Percentiles rank a stretch among this genome's conserved stretches.
Evolutionary conservation across 2,113 vertebrate genomes (phyloP).

Genomic region (Polypterus bichir): DNA sequence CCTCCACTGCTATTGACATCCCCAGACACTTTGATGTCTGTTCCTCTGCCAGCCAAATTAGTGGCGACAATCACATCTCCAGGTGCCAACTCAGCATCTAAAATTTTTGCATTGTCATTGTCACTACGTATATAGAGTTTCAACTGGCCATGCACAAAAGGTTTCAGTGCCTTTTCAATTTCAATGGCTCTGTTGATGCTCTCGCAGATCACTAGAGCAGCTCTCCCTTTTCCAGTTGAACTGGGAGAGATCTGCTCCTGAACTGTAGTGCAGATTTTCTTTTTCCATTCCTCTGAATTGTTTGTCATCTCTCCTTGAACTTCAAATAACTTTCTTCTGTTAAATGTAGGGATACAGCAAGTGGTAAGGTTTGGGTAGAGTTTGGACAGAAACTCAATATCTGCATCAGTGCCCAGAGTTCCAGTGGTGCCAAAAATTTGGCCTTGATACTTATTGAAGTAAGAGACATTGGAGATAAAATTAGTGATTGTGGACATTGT

Average conservation of each 20-base stretch:
- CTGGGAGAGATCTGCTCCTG: constrained; percentile 3
- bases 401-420: constrained; percentile 36
- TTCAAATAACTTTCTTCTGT: constrained; percentile 40
- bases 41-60: constrained; percentile 22
- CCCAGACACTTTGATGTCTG: constrained; percentile 21
- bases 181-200: constrained; percentile 31
- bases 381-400: constrained; percentile 28
- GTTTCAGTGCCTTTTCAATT: constrained; percentile 7
- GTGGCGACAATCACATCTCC: constrained; percentile 21
- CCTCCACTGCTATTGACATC: constrained; percentile 23
- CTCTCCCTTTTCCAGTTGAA: constrained; percentile 23
- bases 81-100: constrained; percentile 1
- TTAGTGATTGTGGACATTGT: constrained; percentile 16
- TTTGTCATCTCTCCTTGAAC: constrained; percentile 18
- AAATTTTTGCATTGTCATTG: constrained; percentile 22
- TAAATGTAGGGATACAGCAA: constrained; percentile 38
- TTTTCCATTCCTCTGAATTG: constrained; percentile 25
- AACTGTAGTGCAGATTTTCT: constrained; percentile 25
- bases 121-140: constrained; percentile 35
- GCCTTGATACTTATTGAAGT: constrained; percentile 14
- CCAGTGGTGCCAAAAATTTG: constrained; percentile 29
- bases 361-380: constrained; percentile 23
- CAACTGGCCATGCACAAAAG: not conserved
- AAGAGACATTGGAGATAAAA: constrained; percentile 18
- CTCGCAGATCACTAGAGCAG: constrained; percentile 43